A percentile compares a stretch with the other conserved stretches of the same genome.
Conservation (phyloP, 2,797 vertebrate species). For the Okamejei kenojei region DNA sequence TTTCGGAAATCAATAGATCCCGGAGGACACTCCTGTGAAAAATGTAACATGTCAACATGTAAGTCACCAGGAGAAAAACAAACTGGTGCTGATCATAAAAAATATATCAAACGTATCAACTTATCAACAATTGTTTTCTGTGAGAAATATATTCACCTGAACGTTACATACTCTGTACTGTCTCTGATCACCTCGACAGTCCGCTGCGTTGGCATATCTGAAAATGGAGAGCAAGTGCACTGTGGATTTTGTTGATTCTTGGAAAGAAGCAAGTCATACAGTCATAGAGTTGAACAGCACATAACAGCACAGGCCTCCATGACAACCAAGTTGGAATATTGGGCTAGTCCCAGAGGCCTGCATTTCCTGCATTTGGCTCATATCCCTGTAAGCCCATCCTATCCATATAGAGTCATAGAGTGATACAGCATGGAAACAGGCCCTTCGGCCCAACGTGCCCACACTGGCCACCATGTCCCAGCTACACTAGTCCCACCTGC, state of each 20-base stretch:
- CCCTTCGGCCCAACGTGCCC: too few relatives aligned
- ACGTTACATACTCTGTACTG: neutral
- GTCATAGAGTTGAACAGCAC: too few relatives aligned
- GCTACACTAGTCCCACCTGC: too few relatives aligned
- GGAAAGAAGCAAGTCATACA: neutral
- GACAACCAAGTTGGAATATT: too few relatives aligned
- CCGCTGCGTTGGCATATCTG: neutral
- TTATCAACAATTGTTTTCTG: neutral
- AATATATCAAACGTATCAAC: too few relatives aligned
- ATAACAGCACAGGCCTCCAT: too few relatives aligned
- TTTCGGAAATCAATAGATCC: slow-evolving; percentile 57
- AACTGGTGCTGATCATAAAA: neutral
- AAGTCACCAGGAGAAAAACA: neutral
- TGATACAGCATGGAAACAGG: too few relatives aligned
- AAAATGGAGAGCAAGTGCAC: neutral
- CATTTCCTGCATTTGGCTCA: too few relatives aligned
- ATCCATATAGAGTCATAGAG: too few relatives aligned
- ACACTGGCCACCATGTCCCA: too few relatives aligned
- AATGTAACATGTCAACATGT: neutral
- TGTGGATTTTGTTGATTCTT: neutral
- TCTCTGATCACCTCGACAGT: neutral
- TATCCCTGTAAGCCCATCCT: too few relatives aligned
- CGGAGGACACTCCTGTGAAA: slow-evolving; percentile 54
- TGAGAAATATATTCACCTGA: neutral
- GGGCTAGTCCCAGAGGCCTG: too few relatives aligned